These are phyloP conservation scores for Triplophysa yarkandensis DNA, from an alignment of 2,797 vertebrate genomes.

Conservation along the genomic window DNA sequence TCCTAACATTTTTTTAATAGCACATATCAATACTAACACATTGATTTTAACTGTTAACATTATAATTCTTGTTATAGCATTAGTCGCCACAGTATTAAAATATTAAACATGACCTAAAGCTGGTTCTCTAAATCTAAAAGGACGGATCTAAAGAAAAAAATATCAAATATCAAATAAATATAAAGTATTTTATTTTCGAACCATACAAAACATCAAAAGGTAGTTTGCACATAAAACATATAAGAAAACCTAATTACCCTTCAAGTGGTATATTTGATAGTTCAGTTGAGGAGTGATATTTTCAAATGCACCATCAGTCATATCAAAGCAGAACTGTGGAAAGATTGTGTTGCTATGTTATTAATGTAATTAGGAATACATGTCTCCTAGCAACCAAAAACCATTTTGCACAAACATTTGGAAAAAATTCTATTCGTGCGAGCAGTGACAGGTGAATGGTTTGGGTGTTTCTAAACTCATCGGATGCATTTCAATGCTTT, in stretches of 20 bases:
- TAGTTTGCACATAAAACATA: conserved; percentile 26
- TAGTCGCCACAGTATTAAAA: background rate
- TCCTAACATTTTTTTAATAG: too few relatives aligned
- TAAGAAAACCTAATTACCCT: conserved; percentile 18
- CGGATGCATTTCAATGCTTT: conserved; percentile 13
- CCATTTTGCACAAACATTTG: conserved; percentile 48
- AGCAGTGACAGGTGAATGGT: conserved; percentile 31
- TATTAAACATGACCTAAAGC: background rate
- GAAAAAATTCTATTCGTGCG: conserved; percentile 31
- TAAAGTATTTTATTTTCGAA: background rate
- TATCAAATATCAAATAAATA: background rate
- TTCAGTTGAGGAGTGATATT: conserved; percentile 20
- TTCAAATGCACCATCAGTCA: conserved; percentile 35
- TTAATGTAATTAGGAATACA: conserved; percentile 44
- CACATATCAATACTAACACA: too few relatives aligned
- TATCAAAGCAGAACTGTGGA: conserved; percentile 44
- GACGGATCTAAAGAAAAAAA: background rate
- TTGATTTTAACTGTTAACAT: too few relatives aligned
- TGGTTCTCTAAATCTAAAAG: too few relatives aligned
- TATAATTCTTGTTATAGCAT: background rate
- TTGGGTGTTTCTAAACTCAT: conserved; percentile 5
- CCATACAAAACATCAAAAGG: background rate
- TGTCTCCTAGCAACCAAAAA: conserved; percentile 52
- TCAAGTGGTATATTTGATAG: conserved; percentile 31
- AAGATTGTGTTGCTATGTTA: conserved; percentile 55